Evolutionary conservation across 2,797 vertebrate species (phyloP), one percentile per base, ranked within the genome.

Genomic region (Sebastes ruberrimus): DNA sequence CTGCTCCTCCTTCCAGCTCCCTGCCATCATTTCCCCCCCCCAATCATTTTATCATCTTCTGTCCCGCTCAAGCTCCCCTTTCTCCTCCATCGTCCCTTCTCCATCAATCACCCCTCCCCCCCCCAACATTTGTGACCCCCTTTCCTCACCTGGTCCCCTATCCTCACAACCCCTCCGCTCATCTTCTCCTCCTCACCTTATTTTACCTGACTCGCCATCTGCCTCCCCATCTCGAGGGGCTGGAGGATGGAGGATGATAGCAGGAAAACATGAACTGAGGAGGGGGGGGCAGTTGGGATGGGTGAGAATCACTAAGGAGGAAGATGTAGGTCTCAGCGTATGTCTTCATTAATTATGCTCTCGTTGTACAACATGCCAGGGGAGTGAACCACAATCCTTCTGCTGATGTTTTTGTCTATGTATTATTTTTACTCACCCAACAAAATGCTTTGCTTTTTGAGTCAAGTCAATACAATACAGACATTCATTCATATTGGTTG

Each of bases 151-250:
- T 46, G 56, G 13, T 72, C 35, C 56, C n/a, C 56, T 49, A 2
- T 38, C 42, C 35, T 9, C n/a, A 23, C 69, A 7, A 7, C 71
- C 14, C 42, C 59, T 59, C 59, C 27, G 7, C 59, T 38, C 27
- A 10, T 67, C 22, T 3, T 73, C 71, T 42, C 55, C 55, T 33
- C 61, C 52, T 85, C 83, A 86, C 89, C 88, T 83, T 66, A 79
- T 72, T 84, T 88, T 83, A 82, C 89, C 83, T 86, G 82, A 79
- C 56, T 73, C 2, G 18, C 89, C 91, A 93, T 93, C 91, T 93
- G 88, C 81, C 64, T 76, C 62, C 80, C 46, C 27, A 78, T 86
- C 84, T 28, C 60, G 49, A 80, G 87, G 55, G 76, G 57, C 28
- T 74, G 38, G 22, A 59, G 46, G 65, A 71, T 55, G 52, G 74